These are phyloP conservation scores for Pelobates fuscus DNA, from an alignment of 2,113 vertebrate genomes.

Conservation along the genomic window DNA sequence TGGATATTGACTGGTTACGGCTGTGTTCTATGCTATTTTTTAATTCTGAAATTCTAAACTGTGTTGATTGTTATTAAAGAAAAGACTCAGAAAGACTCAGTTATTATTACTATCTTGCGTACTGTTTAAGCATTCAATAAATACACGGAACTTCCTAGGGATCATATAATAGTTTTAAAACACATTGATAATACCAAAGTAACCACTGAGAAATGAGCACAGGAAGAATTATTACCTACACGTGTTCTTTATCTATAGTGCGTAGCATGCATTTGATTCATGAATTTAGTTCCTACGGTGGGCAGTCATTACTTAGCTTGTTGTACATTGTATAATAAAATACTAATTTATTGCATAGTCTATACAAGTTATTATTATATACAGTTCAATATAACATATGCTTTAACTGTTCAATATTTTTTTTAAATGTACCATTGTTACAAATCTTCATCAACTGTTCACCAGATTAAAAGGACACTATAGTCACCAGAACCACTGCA, in stretches of 20 bases:
- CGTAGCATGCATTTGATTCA: background rate
- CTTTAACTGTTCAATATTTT: background rate
- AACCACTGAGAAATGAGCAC: background rate
- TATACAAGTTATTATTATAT: background rate
- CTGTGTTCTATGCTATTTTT: too few relatives aligned
- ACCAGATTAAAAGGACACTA: too few relatives aligned
- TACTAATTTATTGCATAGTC: background rate
- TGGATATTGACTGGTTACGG: too few relatives aligned
- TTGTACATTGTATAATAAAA: background rate
- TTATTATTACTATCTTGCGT: too few relatives aligned
- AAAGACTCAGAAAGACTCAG: too few relatives aligned
- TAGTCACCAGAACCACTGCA: too few relatives aligned
- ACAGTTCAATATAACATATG: background rate
- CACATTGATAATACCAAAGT: background rate
- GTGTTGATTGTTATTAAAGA: too few relatives aligned
- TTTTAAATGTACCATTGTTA: background rate
- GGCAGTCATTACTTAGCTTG: background rate
- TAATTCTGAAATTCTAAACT: too few relatives aligned
- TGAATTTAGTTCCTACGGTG: background rate
- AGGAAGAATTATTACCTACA: background rate
- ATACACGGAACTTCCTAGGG: background rate
- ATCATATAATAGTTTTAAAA: background rate
- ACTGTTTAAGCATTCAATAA: too few relatives aligned
- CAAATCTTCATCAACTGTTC: background rate
- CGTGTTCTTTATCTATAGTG: background rate